These are phyloP conservation scores for Phyllotis vaccarum DNA, from an alignment of 2,797 vertebrate genomes.

Conservation along the genomic window DNA sequence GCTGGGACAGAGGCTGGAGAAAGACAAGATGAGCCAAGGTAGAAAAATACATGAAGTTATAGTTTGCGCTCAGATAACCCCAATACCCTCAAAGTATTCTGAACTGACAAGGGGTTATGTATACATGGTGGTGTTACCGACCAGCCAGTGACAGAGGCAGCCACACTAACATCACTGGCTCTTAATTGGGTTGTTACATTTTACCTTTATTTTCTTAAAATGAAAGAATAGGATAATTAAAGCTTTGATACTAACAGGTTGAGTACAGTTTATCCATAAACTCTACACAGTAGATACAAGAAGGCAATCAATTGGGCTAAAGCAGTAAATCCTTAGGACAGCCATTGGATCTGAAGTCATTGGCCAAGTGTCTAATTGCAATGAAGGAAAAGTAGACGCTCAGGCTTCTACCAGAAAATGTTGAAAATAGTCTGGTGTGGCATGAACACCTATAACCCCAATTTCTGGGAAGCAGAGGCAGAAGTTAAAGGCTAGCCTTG, in stretches of 20 bases:
- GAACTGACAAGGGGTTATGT: not conserved
- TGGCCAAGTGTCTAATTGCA: not conserved
- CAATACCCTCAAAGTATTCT: not conserved
- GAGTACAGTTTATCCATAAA: not conserved
- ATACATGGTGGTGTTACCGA: rapidly evolving
- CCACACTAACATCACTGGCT: not conserved
- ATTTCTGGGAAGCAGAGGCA: not conserved
- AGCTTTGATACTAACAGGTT: not conserved
- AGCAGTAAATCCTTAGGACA: not conserved
- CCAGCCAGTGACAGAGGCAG: not conserved
- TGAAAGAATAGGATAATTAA: not conserved
- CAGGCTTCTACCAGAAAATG: not conserved
- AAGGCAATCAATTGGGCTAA: not conserved
- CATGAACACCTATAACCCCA: not conserved
- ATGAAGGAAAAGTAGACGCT: not conserved
- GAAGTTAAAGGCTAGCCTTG: not conserved
- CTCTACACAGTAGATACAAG: not conserved
- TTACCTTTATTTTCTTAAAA: constrained; percentile 1
- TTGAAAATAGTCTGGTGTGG: not conserved
- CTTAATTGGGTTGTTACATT: not conserved
- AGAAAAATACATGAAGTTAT: not conserved
- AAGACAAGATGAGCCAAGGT: not conserved
- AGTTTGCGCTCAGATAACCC: not conserved
- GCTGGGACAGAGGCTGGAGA: not conserved
- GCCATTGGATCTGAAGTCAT: not conserved